phyloP scores from a whole-genome alignment of 2,888 invertebrate genomes.

The Drosophila fulvimacula region DNA sequence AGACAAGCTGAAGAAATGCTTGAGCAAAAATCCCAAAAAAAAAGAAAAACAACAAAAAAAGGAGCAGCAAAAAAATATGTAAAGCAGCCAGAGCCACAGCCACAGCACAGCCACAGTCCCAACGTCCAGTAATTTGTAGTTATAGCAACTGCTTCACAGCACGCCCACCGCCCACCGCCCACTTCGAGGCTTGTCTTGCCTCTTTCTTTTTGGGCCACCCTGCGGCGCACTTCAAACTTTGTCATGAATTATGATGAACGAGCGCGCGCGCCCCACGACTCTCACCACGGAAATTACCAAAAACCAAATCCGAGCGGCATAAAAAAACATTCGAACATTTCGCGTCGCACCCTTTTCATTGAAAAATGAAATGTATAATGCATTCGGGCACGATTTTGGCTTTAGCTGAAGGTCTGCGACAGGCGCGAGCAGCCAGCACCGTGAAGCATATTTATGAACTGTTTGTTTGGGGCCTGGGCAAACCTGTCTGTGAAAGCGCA shows the following conservation, averaged over 20 bases:
- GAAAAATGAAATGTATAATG: constrained; percentile 47
- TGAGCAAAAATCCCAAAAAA: no score
- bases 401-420: background rate
- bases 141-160: constrained; percentile 53
- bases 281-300: background rate
- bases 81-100: constrained; percentile 23
- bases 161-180: background rate
- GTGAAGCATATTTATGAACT: constrained; percentile 7
- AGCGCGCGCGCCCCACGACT: constrained; percentile 45
- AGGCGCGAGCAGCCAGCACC: background rate
- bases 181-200: constrained; percentile 36
- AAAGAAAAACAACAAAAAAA: constrained; percentile 30
- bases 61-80: constrained; percentile 29
- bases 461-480: background rate
- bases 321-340: constrained; percentile 29
- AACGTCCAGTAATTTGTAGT: constrained; percentile 72
- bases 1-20: constrained; percentile 50
- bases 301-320: constrained; percentile 11
- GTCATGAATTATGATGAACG: constrained; percentile 80
- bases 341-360: constrained; percentile 74
- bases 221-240: constrained; percentile 75
- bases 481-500: background rate
- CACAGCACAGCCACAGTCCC: constrained; percentile 12
- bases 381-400: constrained; percentile 24
- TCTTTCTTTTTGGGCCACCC: constrained; percentile 40